Evolutionary conservation across 2,888 invertebrate genomes (phyloP).

Genomic region (Noctua comes): DNA sequence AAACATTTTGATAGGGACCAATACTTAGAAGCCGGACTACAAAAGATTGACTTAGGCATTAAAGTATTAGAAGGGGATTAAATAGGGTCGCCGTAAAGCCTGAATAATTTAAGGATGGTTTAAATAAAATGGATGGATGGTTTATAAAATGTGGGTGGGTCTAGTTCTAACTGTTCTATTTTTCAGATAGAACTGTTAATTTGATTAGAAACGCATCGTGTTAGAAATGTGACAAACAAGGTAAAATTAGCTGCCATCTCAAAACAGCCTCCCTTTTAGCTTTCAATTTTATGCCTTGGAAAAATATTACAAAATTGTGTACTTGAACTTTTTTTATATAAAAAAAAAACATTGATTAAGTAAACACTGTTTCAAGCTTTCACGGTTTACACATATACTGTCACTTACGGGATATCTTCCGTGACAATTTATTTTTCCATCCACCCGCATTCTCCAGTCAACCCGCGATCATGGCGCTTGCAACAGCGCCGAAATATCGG

Average conservation of each 20-base stretch:
- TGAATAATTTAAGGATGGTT: constrained; percentile 18
- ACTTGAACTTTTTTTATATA: not conserved
- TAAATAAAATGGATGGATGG: no score
- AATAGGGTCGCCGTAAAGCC: not conserved
- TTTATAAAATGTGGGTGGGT: not conserved
- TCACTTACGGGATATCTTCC: no score
- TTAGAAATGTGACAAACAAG: not conserved
- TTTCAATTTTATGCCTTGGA: not conserved
- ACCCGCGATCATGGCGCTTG: no score
- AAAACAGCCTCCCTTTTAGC: not conserved
- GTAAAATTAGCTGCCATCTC: not conserved
- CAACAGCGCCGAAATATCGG: no score
- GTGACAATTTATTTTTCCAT: no score
- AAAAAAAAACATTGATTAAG: no score
- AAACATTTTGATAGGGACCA: constrained; percentile 20
- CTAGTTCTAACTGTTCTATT: not conserved
- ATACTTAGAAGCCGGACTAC: not conserved
- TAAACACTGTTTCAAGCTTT: no score
- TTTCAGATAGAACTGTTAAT: not conserved
- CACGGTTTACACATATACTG: no score
- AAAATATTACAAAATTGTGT: not conserved
- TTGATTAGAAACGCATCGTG: not conserved
- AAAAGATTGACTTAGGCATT: not conserved
- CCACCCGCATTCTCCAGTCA: no score
- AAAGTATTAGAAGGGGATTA: constrained; percentile 2